phyloP scores from a whole-genome alignment of 2,797 vertebrate genomes.

The Scyliorhinus canicula region DNA sequence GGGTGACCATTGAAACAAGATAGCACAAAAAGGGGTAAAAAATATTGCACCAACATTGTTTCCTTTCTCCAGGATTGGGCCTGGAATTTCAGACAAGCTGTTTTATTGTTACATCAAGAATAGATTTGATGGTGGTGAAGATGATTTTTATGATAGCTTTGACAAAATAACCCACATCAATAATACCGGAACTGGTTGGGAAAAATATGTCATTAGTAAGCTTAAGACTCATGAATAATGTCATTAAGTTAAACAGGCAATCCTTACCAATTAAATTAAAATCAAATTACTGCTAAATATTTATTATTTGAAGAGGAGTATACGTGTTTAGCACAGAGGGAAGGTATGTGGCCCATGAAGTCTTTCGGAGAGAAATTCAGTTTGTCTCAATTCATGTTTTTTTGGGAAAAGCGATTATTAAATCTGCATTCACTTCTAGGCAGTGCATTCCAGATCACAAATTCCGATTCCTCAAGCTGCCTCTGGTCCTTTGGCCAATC shows the following conservation, averaged over 20 bases:
- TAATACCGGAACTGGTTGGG: background rate
- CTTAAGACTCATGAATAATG: background rate
- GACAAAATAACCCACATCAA: background rate
- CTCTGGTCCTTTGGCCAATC: background rate
- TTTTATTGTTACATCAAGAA: background rate
- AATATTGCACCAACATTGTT: background rate
- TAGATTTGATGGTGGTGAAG: background rate
- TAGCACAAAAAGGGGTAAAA: background rate
- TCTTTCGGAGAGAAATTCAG: background rate
- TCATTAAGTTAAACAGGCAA: background rate
- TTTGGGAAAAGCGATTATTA: background rate
- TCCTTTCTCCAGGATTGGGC: background rate
- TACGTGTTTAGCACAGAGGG: background rate
- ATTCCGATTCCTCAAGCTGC: background rate
- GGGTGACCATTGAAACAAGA: background rate
- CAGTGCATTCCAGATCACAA: background rate
- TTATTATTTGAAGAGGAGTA: background rate
- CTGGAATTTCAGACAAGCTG: background rate
- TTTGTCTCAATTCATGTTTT: background rate
- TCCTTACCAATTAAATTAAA: background rate
- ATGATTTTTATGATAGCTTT: background rate
- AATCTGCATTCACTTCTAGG: background rate
- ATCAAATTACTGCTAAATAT: background rate
- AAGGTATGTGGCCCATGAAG: background rate
- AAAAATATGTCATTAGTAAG: background rate